Conservation (phyloP, 2,797 vertebrate genomes). For the Thripadectes ignobilis region DNA sequence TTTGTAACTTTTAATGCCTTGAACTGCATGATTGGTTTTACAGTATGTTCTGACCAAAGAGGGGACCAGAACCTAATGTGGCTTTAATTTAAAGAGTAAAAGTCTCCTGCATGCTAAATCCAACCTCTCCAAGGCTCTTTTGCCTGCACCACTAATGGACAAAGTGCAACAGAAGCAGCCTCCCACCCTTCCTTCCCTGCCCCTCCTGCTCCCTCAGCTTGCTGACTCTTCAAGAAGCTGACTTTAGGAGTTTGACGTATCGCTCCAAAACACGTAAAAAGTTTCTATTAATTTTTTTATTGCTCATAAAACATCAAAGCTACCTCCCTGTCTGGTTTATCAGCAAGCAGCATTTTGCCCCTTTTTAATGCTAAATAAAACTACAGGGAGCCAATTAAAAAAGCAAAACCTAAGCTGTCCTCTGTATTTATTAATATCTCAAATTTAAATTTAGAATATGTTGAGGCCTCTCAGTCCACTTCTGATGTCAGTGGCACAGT, state of each 20-base stretch:
- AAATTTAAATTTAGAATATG: neutral
- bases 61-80: neutral
- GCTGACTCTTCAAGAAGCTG: conserved; percentile 1
- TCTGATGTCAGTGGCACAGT: neutral
- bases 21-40: neutral
- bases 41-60: neutral
- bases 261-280: neutral
- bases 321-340: neutral
- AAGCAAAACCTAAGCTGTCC: neutral
- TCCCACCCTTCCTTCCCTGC: neutral
- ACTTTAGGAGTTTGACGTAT: neutral
- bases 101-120: neutral
- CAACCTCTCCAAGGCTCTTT: neutral
- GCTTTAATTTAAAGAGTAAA: conserved; percentile 1
- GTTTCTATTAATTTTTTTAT: conserved; percentile 47
- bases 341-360: neutral
- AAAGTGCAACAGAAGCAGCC: neutral
- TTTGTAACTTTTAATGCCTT: neutral
- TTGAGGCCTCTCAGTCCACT: neutral
- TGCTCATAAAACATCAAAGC: conserved; percentile 47
- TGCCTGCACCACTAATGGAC: neutral
- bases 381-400: conserved; percentile 7
- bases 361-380: conserved; percentile 19
- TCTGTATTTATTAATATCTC: neutral
- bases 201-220: neutral